Evolutionary conservation across 2,113 vertebrate genomes (phyloP).

Genomic region (Zosterops hypoxanthus): DNA sequence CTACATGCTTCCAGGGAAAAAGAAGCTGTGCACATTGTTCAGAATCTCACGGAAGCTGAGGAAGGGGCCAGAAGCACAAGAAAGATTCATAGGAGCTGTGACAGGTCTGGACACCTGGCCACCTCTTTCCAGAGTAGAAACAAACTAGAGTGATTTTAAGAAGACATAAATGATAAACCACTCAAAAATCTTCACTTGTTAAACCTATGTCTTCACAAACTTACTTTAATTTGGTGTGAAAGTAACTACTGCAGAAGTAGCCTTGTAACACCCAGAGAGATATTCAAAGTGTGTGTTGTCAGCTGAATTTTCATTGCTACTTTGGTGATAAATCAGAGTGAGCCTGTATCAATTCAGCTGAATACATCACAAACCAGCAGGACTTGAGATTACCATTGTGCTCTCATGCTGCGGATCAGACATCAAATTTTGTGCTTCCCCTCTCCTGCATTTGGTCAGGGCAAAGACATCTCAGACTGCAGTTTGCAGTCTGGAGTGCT

Average conservation of each 20-base stretch:
- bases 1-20: background rate
- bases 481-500: background rate
- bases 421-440: background rate
- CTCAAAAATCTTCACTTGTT: background rate
- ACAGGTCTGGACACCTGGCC: background rate
- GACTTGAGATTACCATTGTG: background rate
- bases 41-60: background rate
- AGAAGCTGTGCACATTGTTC: accelerated
- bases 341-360: background rate
- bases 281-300: slow-evolving; percentile 1
- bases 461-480: background rate
- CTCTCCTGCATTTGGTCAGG: background rate
- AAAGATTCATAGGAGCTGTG: background rate
- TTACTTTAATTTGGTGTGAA: background rate
- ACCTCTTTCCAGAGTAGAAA: background rate
- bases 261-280: background rate
- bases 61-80: background rate
- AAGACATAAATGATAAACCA: background rate
- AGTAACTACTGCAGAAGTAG: background rate
- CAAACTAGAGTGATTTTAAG: background rate
- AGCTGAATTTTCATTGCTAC: slow-evolving; percentile 1
- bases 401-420: background rate
- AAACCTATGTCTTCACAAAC: background rate
- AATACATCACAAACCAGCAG: background rate
- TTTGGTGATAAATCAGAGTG: slow-evolving; percentile 20